Base-by-base conservation (phyloP, 2,888 invertebrate genomes). In the Parochlus steinenii region DNA sequence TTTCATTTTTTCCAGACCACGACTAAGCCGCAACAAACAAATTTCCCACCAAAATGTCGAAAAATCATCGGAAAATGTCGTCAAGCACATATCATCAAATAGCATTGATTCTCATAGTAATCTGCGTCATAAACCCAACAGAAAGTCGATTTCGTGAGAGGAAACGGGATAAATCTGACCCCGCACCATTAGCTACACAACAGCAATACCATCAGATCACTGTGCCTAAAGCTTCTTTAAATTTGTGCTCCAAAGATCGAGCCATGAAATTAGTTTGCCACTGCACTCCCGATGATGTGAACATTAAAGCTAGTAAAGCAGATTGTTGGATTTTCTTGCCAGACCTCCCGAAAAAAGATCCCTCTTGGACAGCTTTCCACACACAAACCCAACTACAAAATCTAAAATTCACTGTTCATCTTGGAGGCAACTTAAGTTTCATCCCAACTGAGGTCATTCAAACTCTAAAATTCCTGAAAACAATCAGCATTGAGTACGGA, bases 301-400 rank as follows among this genome's bases (percentile, higher is more conserved):
- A 33, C 20, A 6, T 5, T 7, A 23, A 71, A 47, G 74, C 71
- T n/a, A 69, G 71, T n/a, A 69, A 69, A 46, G 78, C 77, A 27
- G 79, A 77, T 54, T 86, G 85, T 53, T 73, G 75, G 71, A 69
- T 83, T 30, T 75, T 80, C 57, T 71, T 70, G 45, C 65, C 67
- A 24, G 72, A 72, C 27, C 65, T 77, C 48, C 65, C 70, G 6
- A 64, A 65, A 39, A 74, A 75, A 45, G 74, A 80, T 51, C 68
- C 70, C 41, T 67, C 77, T 46, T 83, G 83, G 82, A 68, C 68
- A 43, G 67, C 74, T 49, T 80, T 82, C 55, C 65, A 68, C 16
- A 74, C 76, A 22, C 82, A 83, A 54, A 71, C 71, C 31, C 65
- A 69, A 46, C 56, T 82, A 44, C 65, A 71, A 49, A 72, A 73